A percentile compares a stretch with the other conserved stretches of the same genome.
Evolutionary conservation across 2,888 invertebrate genomes (phyloP).

Genomic region (Smittia sp.): DNA sequence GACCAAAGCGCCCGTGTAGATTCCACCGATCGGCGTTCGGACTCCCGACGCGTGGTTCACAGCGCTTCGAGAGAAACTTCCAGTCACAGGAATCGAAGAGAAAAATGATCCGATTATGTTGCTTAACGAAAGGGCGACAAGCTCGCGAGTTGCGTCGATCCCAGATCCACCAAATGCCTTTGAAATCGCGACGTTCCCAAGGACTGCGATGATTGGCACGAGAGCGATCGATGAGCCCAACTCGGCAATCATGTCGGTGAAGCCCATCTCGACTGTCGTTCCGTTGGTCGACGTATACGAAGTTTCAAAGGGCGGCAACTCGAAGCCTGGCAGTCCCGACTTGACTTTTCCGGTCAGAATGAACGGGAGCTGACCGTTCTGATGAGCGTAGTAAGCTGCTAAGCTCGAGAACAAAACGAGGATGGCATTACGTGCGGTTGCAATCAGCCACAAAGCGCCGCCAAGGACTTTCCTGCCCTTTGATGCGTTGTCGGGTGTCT

Average conservation of each 20-base stretch:
- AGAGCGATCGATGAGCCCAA: conserved; percentile 82
- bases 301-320: conserved; percentile 70
- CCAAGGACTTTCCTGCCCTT: conserved; percentile 54
- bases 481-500: conserved; percentile 52
- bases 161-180: conserved; percentile 86
- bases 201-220: conserved; percentile 83
- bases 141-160: conserved; percentile 86
- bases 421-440: conserved; percentile 80
- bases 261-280: conserved; percentile 47
- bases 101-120: conserved; percentile 86
- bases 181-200: conserved; percentile 93
- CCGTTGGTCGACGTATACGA: conserved; percentile 48
- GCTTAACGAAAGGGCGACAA: conserved; percentile 79
- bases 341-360: conserved; percentile 70
- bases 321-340: conserved; percentile 67
- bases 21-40: conserved; percentile 80
- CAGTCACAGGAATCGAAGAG: conserved; percentile 87
- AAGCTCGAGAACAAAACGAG: conserved; percentile 63
- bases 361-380: conserved; percentile 60
- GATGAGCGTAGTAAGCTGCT: conserved; percentile 65
- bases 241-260: conserved; percentile 57
- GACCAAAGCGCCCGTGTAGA: conserved; percentile 80
- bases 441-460: conserved; percentile 71
- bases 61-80: conserved; percentile 84
- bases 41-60: conserved; percentile 96